These are phyloP conservation scores for Lypha dubia DNA, from an alignment of 2,888 invertebrate species.

Conservation along the genomic window DNA sequence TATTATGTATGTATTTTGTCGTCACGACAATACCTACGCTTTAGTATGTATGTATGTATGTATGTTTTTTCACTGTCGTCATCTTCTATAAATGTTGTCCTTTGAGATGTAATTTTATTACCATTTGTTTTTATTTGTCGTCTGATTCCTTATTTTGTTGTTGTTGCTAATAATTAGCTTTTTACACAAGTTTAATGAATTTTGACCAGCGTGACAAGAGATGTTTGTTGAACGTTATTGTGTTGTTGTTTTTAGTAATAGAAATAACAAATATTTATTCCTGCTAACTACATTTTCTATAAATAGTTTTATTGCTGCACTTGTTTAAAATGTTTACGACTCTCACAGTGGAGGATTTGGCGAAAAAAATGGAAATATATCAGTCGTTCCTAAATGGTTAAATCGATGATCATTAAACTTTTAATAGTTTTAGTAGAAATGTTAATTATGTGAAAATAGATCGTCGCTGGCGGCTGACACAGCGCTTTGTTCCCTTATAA, in stretches of 20 bases:
- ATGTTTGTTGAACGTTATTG: not conserved
- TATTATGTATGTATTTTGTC: not conserved
- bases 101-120: slow-evolving; percentile 48
- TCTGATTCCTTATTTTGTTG: not conserved
- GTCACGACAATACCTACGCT: not conserved
- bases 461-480: no score
- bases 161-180: slow-evolving; percentile 42
- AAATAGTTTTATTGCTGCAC: not conserved
- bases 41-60: no score
- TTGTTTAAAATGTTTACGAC: not conserved
- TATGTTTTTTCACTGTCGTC: slow-evolving; percentile 6
- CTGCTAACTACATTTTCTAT: not conserved
- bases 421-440: no score
- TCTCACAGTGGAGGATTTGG: not conserved
- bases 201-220: slow-evolving; percentile 27
- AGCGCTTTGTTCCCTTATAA: no score
- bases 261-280: not conserved
- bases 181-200: slow-evolving; percentile 43
- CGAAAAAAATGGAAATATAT: no score
- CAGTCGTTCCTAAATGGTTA: no score
- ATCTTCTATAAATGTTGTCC: slow-evolving; percentile 14
- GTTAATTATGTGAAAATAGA: no score
- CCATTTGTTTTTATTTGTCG: not conserved
- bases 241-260: slow-evolving; percentile 16
- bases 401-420: no score